Evolutionary conservation across 1,140 invertebrate species (phyloP).

Genomic region (Scylla paramamosain): DNA sequence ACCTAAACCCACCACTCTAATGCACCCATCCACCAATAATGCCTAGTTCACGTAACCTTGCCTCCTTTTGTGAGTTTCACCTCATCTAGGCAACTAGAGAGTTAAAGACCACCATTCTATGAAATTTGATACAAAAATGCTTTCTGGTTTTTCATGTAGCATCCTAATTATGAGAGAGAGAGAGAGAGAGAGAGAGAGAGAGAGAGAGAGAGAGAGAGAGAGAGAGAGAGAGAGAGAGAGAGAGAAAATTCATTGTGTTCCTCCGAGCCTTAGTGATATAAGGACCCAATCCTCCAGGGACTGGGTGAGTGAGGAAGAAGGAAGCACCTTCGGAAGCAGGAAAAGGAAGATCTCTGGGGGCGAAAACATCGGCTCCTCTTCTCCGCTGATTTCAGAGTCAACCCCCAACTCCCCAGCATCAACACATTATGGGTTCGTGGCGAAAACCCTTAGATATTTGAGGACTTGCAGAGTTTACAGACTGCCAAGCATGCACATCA

Average conservation of each 20-base stretch:
- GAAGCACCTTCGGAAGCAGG: constrained; percentile 44
- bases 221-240: too few relatives aligned
- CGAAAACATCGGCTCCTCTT: constrained; percentile 66
- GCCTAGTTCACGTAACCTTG: too few relatives aligned
- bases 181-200: too few relatives aligned
- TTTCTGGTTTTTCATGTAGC: too few relatives aligned
- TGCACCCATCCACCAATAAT: too few relatives aligned
- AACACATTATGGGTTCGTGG: constrained; percentile 73
- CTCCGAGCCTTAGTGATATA: background rate
- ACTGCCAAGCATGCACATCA: background rate
- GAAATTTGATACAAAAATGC: too few relatives aligned
- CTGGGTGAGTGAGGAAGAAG: constrained; percentile 69
- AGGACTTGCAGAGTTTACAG: background rate
- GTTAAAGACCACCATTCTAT: too few relatives aligned
- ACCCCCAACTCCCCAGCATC: constrained; percentile 85
- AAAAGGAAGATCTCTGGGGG: constrained; percentile 60
- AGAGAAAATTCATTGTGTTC: background rate
- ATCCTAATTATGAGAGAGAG: too few relatives aligned
- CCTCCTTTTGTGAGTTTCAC: too few relatives aligned
- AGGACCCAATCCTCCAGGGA: constrained; percentile 51
- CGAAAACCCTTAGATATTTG: background rate
- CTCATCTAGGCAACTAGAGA: too few relatives aligned
- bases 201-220: too few relatives aligned
- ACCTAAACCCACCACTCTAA: too few relatives aligned
- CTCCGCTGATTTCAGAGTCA: constrained; percentile 82